These are phyloP conservation scores for Enteromius argenteus DNA, from an alignment of 2,797 vertebrate genomes.

Conservation along the genomic window DNA sequence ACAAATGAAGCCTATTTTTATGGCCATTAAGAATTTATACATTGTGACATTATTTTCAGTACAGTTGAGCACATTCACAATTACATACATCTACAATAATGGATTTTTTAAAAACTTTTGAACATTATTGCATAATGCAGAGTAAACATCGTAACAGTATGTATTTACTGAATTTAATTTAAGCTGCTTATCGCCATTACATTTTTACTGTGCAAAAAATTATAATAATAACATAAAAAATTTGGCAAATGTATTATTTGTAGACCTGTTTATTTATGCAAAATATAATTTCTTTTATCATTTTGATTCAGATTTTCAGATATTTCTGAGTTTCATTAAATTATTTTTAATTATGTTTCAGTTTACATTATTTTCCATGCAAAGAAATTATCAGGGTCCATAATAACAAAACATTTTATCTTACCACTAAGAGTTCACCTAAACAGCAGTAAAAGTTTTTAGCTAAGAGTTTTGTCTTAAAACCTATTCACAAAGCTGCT, in stretches of 20 bases:
- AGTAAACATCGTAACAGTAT: background rate
- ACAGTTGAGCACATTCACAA: background rate
- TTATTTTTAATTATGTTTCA: too few species aligned
- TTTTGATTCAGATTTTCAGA: background rate
- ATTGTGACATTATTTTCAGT: background rate
- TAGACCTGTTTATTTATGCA: background rate
- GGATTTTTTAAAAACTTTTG: background rate
- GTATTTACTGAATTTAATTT: background rate
- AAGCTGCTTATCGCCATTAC: background rate
- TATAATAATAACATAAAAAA: background rate
- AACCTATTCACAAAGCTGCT: too few species aligned
- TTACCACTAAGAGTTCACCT: too few species aligned
- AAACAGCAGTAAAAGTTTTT: too few species aligned
- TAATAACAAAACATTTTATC: too few species aligned
- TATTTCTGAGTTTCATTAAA: background rate
- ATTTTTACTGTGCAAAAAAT: background rate
- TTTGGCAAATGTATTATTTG: background rate
- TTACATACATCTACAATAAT: background rate
- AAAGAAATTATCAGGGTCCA: background rate
- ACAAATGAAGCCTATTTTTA: background rate
- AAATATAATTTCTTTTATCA: background rate
- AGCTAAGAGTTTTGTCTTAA: too few species aligned
- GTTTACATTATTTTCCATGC: background rate
- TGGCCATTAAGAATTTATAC: background rate
- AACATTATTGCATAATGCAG: background rate